Conservation (phyloP, 1,140 invertebrate species). For the Goniozus legneri region DNA sequence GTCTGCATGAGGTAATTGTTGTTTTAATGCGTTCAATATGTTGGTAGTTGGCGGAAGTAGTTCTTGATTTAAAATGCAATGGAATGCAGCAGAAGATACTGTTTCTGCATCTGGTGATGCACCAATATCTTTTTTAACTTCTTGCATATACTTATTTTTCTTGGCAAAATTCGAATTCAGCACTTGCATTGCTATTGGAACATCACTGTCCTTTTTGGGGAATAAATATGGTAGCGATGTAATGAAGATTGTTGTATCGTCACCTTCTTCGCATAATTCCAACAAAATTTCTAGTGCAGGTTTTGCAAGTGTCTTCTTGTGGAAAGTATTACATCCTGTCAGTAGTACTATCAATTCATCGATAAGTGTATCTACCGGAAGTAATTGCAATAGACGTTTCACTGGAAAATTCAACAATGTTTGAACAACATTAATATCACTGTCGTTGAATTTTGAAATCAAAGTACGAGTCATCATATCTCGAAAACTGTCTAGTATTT, state of each 20-base stretch:
- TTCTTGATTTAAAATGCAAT: conserved; percentile 39
- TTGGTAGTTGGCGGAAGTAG: conserved; percentile 34
- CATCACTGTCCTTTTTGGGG: conserved; percentile 51
- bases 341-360: conserved; percentile 40
- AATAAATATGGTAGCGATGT: conserved; percentile 60
- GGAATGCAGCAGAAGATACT: conserved; percentile 39
- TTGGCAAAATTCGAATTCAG: conserved; percentile 52
- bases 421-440: conserved; percentile 34
- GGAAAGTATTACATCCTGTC: conserved; percentile 33
- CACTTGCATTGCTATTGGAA: conserved; percentile 51
- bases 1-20: conserved; percentile 31
- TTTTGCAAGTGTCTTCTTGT: conserved; percentile 28
- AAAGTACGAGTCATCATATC: conserved; percentile 35
- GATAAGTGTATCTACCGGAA: conserved; percentile 32
- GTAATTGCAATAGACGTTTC: conserved; percentile 28
- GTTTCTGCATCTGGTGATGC: conserved; percentile 36
- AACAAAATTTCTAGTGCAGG: conserved; percentile 43
- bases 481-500: conserved; percentile 33
- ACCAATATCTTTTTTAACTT: conserved; percentile 38
- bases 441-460: conserved; percentile 39
- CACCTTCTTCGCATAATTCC: conserved; percentile 31
- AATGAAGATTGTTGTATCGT: conserved; percentile 47
- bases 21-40: conserved; percentile 38
- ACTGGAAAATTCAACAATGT: conserved; percentile 35
- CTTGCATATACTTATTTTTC: conserved; percentile 45